phyloP scores from a whole-genome alignment of 2,888 invertebrate genomes.

The Drosophila prolongata region DNA sequence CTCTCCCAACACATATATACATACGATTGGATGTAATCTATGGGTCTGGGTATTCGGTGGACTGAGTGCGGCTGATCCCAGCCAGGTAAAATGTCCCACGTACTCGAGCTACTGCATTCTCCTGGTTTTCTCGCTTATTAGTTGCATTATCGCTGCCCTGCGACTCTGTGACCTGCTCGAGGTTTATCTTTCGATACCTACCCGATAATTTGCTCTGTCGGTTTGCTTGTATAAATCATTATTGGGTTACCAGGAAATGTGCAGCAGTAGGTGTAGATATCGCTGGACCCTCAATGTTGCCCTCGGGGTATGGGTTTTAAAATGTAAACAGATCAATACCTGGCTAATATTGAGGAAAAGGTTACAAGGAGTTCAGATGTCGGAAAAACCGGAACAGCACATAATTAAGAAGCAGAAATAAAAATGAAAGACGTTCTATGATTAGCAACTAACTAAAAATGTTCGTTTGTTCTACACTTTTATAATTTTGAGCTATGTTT shows the following conservation, averaged over 20 bases:
- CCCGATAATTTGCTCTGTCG: slow-evolving; percentile 33
- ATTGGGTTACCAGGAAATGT: slow-evolving; percentile 40
- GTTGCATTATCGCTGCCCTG: slow-evolving; percentile 63
- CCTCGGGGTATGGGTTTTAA: slow-evolving; percentile 6
- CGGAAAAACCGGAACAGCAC: slow-evolving; percentile 13
- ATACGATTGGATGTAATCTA: slow-evolving; percentile 28
- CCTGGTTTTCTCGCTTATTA: slow-evolving; percentile 63
- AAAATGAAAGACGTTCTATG: background rate
- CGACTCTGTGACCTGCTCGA: slow-evolving; percentile 39
- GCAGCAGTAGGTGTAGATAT: slow-evolving; percentile 12
- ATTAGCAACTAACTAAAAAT: too few species aligned
- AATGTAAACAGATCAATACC: slow-evolving; percentile 34
- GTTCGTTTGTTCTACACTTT: too few species aligned
- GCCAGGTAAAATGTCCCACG: slow-evolving; percentile 48
- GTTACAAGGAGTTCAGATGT: slow-evolving; percentile 19
- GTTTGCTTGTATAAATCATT: slow-evolving; percentile 38
- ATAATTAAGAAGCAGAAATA: slow-evolving; percentile 10
- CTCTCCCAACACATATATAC: slow-evolving; percentile 30
- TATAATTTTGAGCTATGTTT: too few species aligned
- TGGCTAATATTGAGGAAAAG: slow-evolving; percentile 3
- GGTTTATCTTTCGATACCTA: slow-evolving; percentile 41
- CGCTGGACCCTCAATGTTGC: background rate
- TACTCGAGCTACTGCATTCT: slow-evolving; percentile 62
- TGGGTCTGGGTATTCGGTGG: slow-evolving; percentile 15
- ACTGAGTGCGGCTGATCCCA: slow-evolving; percentile 23